Conservation (phyloP, 2,113 vertebrate genomes). For the Dendropsophus ebraccatus region DNA sequence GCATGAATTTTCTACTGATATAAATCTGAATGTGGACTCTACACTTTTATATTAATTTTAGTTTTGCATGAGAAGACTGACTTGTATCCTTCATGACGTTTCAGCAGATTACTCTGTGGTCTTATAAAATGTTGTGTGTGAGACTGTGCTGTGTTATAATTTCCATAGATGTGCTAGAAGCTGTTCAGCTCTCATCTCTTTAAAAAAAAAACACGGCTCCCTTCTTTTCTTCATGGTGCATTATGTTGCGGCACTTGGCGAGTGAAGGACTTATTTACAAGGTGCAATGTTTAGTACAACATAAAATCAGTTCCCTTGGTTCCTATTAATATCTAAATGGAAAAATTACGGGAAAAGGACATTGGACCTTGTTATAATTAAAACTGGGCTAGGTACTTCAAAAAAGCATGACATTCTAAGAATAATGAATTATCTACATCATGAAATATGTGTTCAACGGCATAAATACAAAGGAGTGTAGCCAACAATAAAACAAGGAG, state of each 20-base stretch:
- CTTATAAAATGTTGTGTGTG: no score
- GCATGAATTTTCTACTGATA: no score
- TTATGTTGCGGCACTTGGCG: conserved; percentile 45
- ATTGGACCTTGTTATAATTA: conserved; percentile 35
- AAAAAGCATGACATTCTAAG: background rate
- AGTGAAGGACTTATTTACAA: conserved; percentile 48
- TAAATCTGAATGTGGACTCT: no score
- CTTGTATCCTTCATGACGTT: no score
- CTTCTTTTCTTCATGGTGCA: background rate
- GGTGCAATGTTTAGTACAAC: conserved; percentile 56
- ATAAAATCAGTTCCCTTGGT: conserved; percentile 50
- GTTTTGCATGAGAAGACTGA: background rate
- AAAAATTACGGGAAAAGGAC: conserved; percentile 52
- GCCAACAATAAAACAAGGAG: background rate
- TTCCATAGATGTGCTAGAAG: no score
- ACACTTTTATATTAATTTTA: background rate
- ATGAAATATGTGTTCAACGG: conserved; percentile 3
- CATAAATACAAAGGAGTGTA: background rate
- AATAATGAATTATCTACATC: conserved; percentile 5
- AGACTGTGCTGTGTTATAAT: no score
- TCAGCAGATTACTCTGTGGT: no score
- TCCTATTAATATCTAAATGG: conserved; percentile 48
- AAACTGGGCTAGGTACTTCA: background rate
- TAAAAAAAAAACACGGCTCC: background rate
- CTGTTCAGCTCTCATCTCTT: conserved; percentile 10